Evolutionary conservation across 2,797 vertebrate species (phyloP), one percentile per base, ranked within the genome.

Genomic region (Liparis tanakae): DNA sequence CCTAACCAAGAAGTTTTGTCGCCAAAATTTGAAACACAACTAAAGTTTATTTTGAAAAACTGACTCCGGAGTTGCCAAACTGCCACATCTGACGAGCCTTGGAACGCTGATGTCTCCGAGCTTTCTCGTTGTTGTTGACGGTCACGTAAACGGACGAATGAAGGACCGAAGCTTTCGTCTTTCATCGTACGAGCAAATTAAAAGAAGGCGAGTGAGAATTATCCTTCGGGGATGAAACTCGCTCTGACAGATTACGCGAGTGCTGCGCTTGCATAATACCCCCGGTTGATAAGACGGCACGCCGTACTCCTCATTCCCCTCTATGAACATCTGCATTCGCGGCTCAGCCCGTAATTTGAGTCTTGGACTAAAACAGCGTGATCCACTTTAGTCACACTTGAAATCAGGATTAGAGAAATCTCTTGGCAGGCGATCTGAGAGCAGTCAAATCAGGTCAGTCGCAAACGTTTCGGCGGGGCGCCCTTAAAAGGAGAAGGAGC

Each of bases 311-410:
- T 73, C 78, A 67, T 82, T 76, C 75, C 74, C 75, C 81, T 80
- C 51, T 39, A 69, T 74, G 64, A 86, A 86, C 86, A 91, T 87
- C 83, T 87, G 85, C 78, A 74, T 76, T 79, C 60, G 78, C 80
- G 41, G 72, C 81, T 82, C 78, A 70, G 85, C 79, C 79, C 76
- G 18, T 83, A 79, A 88, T 92, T 88, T 89, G 74, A 81, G 76
- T 79, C 87, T 76, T 72, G 82, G 79, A 89, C 85, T 86, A 86
- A 87, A 30, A 85, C 84, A 67, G 84, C 80, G 84, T 85, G 76
- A 92, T 91, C 88, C 88, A 92, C 87, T 91, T 92, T 89, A 87
- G 88, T 92, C 88, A 90, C 88, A 90, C 90, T 92, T 87, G 79
- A 90, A 90, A 89, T 91, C 88, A 67, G 87, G 87, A 89, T 89